phyloP scores from a whole-genome alignment of 2,888 invertebrate species.

The Acanthococcus lagerstroemiae region DNA sequence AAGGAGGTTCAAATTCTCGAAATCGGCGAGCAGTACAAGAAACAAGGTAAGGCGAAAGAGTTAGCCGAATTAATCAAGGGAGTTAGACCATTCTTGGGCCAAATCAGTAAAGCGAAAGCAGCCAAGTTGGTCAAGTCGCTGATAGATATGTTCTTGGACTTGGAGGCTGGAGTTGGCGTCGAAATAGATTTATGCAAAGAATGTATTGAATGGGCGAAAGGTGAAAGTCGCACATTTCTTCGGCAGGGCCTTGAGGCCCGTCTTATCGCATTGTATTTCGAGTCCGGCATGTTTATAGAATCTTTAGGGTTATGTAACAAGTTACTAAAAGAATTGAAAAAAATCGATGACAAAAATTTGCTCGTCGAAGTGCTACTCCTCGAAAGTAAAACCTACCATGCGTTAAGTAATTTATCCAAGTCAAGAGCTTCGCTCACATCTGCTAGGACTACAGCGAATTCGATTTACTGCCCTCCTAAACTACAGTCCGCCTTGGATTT shows the following conservation, averaged over 20 bases:
- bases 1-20: conserved; percentile 92
- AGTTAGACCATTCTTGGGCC: conserved; percentile 85
- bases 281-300: conserved; percentile 79
- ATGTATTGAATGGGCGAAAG: conserved; percentile 99
- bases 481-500: conserved; percentile 95
- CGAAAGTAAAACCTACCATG: conserved; percentile 98
- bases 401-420: conserved; percentile 90
- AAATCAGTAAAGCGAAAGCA: conserved; percentile 97
- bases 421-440: conserved; percentile 94
- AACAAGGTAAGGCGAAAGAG: conserved; percentile 86
- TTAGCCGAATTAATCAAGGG: conserved; percentile 85
- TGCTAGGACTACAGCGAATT: conserved; percentile 98
- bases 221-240: conserved; percentile 92
- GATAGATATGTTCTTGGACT: conserved; percentile 93
- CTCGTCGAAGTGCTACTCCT: conserved; percentile 95
- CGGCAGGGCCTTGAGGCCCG: conserved; percentile 92
- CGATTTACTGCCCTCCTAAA: conserved; percentile 97
- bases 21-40: conserved; percentile 82
- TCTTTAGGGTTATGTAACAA: conserved; percentile 74
- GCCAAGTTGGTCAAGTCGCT: conserved; percentile 93
- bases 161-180: conserved; percentile 92
- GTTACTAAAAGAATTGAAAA: conserved; percentile 89
- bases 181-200: conserved; percentile 87
- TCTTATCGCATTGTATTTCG: conserved; percentile 87
- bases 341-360: conserved; percentile 96